phyloP scores from a whole-genome alignment of 2,797 vertebrate species.

The Rhinatrema bivittatum region DNA sequence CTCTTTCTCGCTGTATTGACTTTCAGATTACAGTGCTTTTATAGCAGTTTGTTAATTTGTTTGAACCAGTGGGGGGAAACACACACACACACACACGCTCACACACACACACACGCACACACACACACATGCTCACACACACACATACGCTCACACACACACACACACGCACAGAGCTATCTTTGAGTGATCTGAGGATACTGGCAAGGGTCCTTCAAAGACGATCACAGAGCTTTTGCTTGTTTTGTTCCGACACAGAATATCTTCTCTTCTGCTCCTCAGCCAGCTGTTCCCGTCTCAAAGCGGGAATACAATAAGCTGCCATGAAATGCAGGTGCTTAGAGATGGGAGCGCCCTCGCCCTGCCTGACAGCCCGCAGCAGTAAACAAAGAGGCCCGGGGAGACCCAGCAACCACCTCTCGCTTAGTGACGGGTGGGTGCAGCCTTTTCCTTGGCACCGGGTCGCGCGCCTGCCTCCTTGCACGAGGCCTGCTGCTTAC shows the following conservation, averaged over 20 bases:
- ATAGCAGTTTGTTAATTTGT: slow-evolving; percentile 18
- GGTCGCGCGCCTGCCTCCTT: slow-evolving; percentile 11
- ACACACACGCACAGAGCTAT: slow-evolving; percentile 1
- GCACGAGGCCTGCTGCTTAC: slow-evolving; percentile 1
- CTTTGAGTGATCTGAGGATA: slow-evolving; percentile 17
- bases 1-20: slow-evolving; percentile 11
- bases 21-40: slow-evolving; percentile 18
- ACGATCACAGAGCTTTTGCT: slow-evolving; percentile 8
- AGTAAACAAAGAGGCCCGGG: slow-evolving; percentile 25
- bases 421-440: slow-evolving; percentile 19
- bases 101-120: too few relatives aligned
- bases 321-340: slow-evolving; percentile 47
- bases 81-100: too few relatives aligned
- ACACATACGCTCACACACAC: too few relatives aligned
- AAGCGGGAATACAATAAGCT: slow-evolving; percentile 33
- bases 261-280: slow-evolving; percentile 29
- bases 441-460: slow-evolving; percentile 12
- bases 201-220: slow-evolving; percentile 4
- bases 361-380: slow-evolving; percentile 32
- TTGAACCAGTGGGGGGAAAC: slow-evolving; percentile 9
- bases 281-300: slow-evolving; percentile 36
- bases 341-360: slow-evolving; percentile 22
- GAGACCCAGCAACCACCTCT: slow-evolving; percentile 20
- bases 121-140: too few relatives aligned
- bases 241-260: slow-evolving; percentile 17